These are phyloP conservation scores for Prionace glauca DNA, from an alignment of 2,797 vertebrate genomes.

Conservation along the genomic window DNA sequence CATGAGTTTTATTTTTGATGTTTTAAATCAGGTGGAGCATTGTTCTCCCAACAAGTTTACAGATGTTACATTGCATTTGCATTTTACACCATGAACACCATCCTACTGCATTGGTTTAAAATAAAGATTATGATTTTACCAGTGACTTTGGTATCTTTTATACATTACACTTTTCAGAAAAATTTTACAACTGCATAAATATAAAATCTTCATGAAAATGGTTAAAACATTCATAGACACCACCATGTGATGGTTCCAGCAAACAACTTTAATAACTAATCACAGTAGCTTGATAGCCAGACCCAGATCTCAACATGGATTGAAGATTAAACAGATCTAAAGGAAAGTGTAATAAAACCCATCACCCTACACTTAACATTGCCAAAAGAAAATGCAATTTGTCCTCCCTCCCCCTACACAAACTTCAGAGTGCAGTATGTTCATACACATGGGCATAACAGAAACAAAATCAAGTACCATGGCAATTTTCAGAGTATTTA, in stretches of 20 bases:
- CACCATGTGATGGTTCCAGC: slow-evolving; percentile 85
- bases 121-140: slow-evolving; percentile 84
- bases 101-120: slow-evolving; percentile 89
- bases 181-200: slow-evolving; percentile 99
- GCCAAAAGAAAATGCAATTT: slow-evolving; percentile 57
- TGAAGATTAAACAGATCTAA: slow-evolving; percentile 65
- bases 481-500: slow-evolving; percentile 92
- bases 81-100: slow-evolving; percentile 75
- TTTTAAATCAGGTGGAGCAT: slow-evolving; percentile 85
- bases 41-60: slow-evolving; percentile 82
- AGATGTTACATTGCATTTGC: slow-evolving; percentile 85
- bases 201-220: slow-evolving; percentile 99
- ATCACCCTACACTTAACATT: slow-evolving; percentile 61
- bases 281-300: slow-evolving; percentile 69
- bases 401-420: slow-evolving; percentile 58
- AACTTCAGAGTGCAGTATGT: slow-evolving; percentile 79
- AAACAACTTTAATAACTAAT: slow-evolving; percentile 61
- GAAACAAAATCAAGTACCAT: slow-evolving; percentile 68
- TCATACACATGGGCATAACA: slow-evolving; percentile 69
- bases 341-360: slow-evolving; percentile 62
- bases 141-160: slow-evolving; percentile 98
- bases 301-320: slow-evolving; percentile 57
- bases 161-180: slow-evolving; percentile 92
- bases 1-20: slow-evolving; percentile 88
- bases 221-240: slow-evolving; percentile 99